Conservation (phyloP, 2,113 vertebrate genomes). For the Aythya baeri region DNA sequence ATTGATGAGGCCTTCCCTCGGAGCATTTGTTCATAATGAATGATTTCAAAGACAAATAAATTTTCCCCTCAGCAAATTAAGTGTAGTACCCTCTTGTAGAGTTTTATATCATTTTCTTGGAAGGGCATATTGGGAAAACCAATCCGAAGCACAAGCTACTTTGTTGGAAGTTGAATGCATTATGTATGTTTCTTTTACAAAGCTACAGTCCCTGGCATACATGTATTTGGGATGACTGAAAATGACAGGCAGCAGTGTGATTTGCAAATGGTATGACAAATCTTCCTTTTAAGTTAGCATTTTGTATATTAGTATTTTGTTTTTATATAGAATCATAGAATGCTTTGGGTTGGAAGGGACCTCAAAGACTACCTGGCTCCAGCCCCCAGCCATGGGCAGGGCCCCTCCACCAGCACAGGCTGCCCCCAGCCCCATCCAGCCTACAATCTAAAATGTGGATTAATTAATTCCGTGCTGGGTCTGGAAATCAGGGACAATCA, state of each 20-base stretch:
- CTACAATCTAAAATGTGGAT: not conserved
- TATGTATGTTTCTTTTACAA: not conserved
- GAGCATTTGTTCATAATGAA: conserved; percentile 60
- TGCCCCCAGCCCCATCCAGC: too few relatives aligned
- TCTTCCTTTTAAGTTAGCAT: not conserved
- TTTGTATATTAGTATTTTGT: not conserved
- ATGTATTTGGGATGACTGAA: not conserved
- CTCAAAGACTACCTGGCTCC: too few relatives aligned
- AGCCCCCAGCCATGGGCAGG: too few relatives aligned
- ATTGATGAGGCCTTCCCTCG: conserved; percentile 55
- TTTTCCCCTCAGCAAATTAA: conserved; percentile 32
- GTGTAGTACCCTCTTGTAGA: conserved; percentile 12
- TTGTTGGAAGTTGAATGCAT: conserved; percentile 20
- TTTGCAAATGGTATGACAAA: conserved; percentile 24
- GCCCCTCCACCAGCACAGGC: too few relatives aligned
- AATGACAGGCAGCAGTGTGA: not conserved
- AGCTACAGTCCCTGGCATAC: not conserved
- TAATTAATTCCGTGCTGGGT: not conserved
- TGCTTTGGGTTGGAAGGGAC: too few relatives aligned
- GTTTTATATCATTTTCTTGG: conserved; percentile 18
- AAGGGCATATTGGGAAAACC: conserved; percentile 4
- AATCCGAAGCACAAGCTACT: conserved; percentile 11
- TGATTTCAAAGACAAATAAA: conserved; percentile 54
- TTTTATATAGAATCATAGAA: not conserved
- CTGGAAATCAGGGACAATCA: not conserved